Conservation (phyloP, 2,888 invertebrate genomes). For the Drosophila prolongata region DNA sequence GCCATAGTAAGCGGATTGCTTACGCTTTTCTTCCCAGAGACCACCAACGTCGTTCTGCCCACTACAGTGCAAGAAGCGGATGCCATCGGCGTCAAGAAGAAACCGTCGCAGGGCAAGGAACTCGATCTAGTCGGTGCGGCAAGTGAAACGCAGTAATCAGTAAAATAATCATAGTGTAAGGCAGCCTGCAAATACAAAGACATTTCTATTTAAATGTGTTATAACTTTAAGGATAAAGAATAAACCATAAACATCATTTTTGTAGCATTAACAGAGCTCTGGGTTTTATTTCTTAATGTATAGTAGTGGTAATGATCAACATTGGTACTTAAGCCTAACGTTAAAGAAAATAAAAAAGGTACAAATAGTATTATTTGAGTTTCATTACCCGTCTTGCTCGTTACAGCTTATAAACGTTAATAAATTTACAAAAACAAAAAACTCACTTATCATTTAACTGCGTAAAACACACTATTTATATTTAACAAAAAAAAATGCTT, state of each 20-base stretch:
- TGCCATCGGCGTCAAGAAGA: conserved; percentile 81
- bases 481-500: conserved; percentile 3
- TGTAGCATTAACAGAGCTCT: conserved; percentile 10
- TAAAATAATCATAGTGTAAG: conserved; percentile 31
- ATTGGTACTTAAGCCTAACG: conserved; percentile 14
- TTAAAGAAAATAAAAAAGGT: background rate
- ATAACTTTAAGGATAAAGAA: conserved; percentile 25
- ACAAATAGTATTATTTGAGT: background rate
- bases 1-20: conserved; percentile 86
- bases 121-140: conserved; percentile 22
- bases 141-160: conserved; percentile 12
- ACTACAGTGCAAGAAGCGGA: conserved; percentile 87
- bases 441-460: background rate
- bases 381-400: conserved; percentile 1
- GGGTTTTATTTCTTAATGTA: conserved; percentile 8
- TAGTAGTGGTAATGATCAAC: conserved; percentile 30
- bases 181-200: conserved; percentile 56
- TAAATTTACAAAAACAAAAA: conserved; percentile 12
- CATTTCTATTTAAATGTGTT: conserved; percentile 42
- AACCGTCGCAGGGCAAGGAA: conserved; percentile 50
- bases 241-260: background rate
- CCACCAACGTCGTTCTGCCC: conserved; percentile 86
- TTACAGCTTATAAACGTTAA: background rate
- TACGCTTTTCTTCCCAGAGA: conserved; percentile 88
- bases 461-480: background rate